These are phyloP conservation scores for Araneus ventricosus DNA, from an alignment of 1,140 invertebrate genomes.

Conservation along the genomic window DNA sequence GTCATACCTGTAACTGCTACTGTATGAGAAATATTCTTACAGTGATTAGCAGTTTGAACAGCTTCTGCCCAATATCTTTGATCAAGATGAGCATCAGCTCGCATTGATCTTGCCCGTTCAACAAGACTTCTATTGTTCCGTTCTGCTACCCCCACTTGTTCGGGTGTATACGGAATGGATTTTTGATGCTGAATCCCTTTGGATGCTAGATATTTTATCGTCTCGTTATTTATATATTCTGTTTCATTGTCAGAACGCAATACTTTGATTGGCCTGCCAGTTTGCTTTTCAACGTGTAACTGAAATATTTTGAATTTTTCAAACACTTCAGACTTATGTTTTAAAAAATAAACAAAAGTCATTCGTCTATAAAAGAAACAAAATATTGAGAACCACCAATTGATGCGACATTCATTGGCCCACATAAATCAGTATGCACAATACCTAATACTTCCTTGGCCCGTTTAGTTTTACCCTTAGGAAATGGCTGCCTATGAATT, in stretches of 20 bases:
- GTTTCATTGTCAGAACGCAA: constrained; percentile 75
- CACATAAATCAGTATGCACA: constrained; percentile 79
- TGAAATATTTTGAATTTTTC: constrained; percentile 49
- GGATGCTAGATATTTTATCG: constrained; percentile 60
- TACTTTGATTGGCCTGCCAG: constrained; percentile 28
- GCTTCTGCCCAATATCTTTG: too few relatives aligned
- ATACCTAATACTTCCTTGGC: constrained; percentile 75
- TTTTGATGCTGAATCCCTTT: constrained; percentile 78
- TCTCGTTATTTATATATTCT: constrained; percentile 68
- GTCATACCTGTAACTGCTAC: neutral
- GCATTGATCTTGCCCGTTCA: too few relatives aligned
- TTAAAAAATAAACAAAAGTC: constrained; percentile 80
- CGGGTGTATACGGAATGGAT: too few relatives aligned
- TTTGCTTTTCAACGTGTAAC: constrained; percentile 54
- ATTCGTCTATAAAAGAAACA: constrained; percentile 80
- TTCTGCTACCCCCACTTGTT: too few relatives aligned
- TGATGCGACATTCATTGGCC: constrained; percentile 78
- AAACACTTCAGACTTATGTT: constrained; percentile 61
- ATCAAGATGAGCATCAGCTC: too few relatives aligned
- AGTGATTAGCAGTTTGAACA: neutral
- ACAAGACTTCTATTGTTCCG: too few relatives aligned
- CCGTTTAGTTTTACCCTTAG: constrained; percentile 28
- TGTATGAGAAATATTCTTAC: neutral
- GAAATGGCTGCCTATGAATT: constrained; percentile 55
- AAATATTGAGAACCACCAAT: constrained; percentile 78